Conservation (phyloP, 2,888 invertebrate genomes). For the Agrotis ipsilon region DNA sequence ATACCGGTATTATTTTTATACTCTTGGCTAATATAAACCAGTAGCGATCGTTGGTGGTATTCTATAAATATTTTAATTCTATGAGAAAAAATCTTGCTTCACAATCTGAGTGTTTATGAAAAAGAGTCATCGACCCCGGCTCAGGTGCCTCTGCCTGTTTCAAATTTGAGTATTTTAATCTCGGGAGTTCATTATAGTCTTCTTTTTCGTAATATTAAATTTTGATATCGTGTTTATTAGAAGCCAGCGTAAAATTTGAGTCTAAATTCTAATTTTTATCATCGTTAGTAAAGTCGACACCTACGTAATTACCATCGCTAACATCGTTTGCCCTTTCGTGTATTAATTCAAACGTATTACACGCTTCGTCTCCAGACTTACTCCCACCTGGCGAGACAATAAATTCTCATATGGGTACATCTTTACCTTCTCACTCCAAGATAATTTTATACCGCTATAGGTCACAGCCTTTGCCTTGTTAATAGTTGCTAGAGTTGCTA, state of each 20-base stretch:
- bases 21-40: neutral
- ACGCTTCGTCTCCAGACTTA: neutral
- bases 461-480: constrained; percentile 14
- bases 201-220: neutral
- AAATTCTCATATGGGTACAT: constrained; percentile 20
- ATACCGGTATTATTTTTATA: constrained; percentile 16
- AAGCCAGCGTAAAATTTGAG: neutral
- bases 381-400: neutral
- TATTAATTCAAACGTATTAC: constrained; percentile 6
- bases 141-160: constrained; percentile 32
- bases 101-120: constrained; percentile 46
- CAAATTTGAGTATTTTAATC: constrained; percentile 26
- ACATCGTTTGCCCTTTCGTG: constrained; percentile 3
- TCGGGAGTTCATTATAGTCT: neutral
- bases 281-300: neutral
- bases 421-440: neutral
- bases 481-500: neutral
- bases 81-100: constrained; percentile 39
- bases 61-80: constrained; percentile 51
- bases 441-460: constrained; percentile 11
- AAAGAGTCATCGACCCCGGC: constrained; percentile 52
- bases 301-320: constrained; percentile 4
- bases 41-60: constrained; percentile 16
- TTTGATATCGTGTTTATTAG: neutral
- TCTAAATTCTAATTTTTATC: constrained; percentile 1